A percentile compares a stretch with the other conserved stretches of the same genome.
Evolutionary conservation across 2,888 invertebrate genomes (phyloP).

Genomic region (Axea sp.): DNA sequence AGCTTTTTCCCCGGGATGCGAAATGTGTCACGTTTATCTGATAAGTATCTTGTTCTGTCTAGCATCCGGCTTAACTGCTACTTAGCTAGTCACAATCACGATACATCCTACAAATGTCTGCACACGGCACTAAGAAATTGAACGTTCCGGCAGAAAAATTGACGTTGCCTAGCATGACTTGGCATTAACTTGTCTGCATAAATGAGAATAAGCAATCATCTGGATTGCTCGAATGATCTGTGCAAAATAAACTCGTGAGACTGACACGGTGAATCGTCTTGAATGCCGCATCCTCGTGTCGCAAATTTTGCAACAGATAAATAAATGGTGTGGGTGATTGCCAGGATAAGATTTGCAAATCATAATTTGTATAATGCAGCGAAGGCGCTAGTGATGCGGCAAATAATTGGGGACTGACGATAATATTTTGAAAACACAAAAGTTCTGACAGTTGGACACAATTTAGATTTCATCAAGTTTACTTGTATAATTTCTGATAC

Average conservation of each 20-base stretch:
- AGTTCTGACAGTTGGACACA: too few relatives aligned
- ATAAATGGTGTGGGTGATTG: too few relatives aligned
- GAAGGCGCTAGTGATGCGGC: too few relatives aligned
- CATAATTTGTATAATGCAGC: too few relatives aligned
- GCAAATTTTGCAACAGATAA: too few relatives aligned
- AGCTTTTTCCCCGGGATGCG: conserved; percentile 18
- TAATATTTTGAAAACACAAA: too few relatives aligned
- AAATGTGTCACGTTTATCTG: conserved; percentile 59
- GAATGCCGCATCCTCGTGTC: conserved; percentile 23
- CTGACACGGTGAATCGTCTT: conserved; percentile 42
- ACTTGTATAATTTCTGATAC: too few relatives aligned
- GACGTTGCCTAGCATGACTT: conserved; percentile 44
- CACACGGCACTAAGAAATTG: conserved; percentile 50
- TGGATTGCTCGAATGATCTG: conserved; percentile 43
- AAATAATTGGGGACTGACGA: too few relatives aligned
- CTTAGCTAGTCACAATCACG: conserved; percentile 53
- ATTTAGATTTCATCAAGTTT: too few relatives aligned
- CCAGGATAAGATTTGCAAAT: too few relatives aligned
- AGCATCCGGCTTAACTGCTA: conserved; percentile 61
- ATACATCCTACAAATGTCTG: conserved; percentile 57
- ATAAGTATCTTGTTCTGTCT: conserved; percentile 57
- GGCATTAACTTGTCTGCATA: conserved; percentile 56
- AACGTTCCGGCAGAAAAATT: conserved; percentile 57
- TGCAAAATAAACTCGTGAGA: conserved; percentile 47
- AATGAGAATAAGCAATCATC: conserved; percentile 54